These are phyloP conservation scores for Coluber constrictor DNA, from an alignment of 2,797 vertebrate genomes.

Conservation along the genomic window DNA sequence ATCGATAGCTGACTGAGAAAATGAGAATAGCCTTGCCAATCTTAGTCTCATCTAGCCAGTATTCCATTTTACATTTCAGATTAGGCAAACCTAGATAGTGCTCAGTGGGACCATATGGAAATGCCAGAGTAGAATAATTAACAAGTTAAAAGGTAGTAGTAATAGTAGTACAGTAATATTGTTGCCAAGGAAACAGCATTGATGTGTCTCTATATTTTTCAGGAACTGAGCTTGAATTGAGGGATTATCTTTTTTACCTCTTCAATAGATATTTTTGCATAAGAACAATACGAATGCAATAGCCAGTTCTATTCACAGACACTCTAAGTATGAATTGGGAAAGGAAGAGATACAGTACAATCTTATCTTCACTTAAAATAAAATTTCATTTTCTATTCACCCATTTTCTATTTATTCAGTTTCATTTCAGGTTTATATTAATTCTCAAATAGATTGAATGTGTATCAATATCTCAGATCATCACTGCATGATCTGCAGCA, in stretches of 20 bases:
- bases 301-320: background rate
- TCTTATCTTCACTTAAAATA: background rate
- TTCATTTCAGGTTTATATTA: background rate
- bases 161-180: background rate
- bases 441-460: background rate
- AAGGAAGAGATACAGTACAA: background rate
- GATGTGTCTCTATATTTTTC: background rate
- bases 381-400: background rate
- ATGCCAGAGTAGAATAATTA: background rate
- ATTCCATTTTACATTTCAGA: background rate
- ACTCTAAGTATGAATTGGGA: background rate
- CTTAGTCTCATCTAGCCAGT: background rate
- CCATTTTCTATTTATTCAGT: background rate
- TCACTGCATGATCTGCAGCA: background rate
- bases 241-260: background rate
- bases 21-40: background rate
- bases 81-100: background rate
- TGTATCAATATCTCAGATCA: background rate
- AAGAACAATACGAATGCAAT: background rate
- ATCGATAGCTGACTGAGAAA: background rate
- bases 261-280: background rate
- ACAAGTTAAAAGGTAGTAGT: background rate
- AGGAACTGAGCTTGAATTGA: background rate
- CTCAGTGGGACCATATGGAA: background rate
- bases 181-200: background rate